These are phyloP conservation scores for Triplophysa dalaica DNA, from an alignment of 2,113 vertebrate genomes.

Conservation along the genomic window DNA sequence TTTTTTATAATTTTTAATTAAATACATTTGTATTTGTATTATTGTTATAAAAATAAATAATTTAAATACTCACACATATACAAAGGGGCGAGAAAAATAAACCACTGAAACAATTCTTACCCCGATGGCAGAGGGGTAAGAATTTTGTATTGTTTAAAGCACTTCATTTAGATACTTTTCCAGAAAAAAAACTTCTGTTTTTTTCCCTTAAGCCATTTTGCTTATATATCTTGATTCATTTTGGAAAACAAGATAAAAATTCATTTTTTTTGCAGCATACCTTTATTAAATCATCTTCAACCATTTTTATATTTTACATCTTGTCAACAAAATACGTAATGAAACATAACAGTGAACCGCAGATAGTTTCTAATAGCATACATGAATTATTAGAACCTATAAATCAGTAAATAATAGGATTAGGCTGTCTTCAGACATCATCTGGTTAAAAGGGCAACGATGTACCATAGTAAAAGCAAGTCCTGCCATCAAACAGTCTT, in stretches of 20 bases:
- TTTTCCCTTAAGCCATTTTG: too few relatives aligned
- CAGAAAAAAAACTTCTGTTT: too few relatives aligned
- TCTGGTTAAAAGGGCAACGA: neutral
- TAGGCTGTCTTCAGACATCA: neutral
- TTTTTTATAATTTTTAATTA: too few relatives aligned
- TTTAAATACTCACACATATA: too few relatives aligned
- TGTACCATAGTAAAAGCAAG: neutral
- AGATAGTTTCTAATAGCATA: neutral
- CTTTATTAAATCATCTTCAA: neutral
- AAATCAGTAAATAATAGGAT: slow-evolving; percentile 9
- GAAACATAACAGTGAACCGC: slow-evolving; percentile 16
- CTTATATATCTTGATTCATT: too few relatives aligned
- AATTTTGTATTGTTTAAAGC: too few relatives aligned
- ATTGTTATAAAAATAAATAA: too few relatives aligned
- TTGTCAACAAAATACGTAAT: slow-evolving; percentile 11
- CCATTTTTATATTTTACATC: neutral
- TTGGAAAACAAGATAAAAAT: neutral
- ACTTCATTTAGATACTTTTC: too few relatives aligned
- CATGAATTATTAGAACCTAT: slow-evolving; percentile 16
- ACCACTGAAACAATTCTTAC: too few relatives aligned
- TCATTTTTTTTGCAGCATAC: neutral
- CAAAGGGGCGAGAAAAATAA: too few relatives aligned
- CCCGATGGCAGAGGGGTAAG: too few relatives aligned
- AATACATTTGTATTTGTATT: too few relatives aligned
- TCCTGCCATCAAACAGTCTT: slow-evolving; percentile 26